Base-by-base conservation (phyloP, 2,888 invertebrate genomes). In the Aleiodes testaceus region DNA sequence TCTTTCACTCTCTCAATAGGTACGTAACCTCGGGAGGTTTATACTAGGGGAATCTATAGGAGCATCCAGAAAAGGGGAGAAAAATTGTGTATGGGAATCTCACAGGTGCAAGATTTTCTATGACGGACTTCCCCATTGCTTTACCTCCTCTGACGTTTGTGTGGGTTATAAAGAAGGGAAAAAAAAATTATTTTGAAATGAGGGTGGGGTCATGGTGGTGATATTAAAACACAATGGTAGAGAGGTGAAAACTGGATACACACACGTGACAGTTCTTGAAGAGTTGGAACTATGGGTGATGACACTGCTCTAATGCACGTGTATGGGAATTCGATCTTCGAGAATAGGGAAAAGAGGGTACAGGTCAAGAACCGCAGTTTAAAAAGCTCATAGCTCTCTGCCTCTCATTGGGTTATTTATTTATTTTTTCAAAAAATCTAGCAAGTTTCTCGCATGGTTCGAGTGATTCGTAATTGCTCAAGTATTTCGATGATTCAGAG, bases 231-330 rank as follows among this genome's bases (percentile, higher is more conserved):
- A 83, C 82, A 83, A 85, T 86, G 82, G 83, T 61, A 26, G 59
- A 64, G 64, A 66, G 55, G 72, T 53, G 52, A 71, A 67, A 59
- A 72, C 63, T 42, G 64, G 47, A 70, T 68, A 52, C 26, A 64
- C 49, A 74, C 69, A 74, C 69, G 72, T 72, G 73, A 70, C 71
- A 71, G 67, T 72, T 45, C n/a, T 59, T 52, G 45, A 52, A 52
- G 52, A 67, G 55, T 66, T 77, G 76, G 74, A 77, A 79, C 79
- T 77, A 79, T 77, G 78, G 77, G 84, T 84, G 87, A 86, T 86
- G 87, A 87, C 86, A 87, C 84, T 80, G 84, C 84, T 81, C 79
- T 79, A 82, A 81, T 84, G 85, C 85, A 86, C 86, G 86, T 87
- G 87, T 84, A 87, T 83, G 85, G 85, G 86, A 87, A 86, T 86